Evolutionary conservation across 2,888 invertebrate species (phyloP), one percentile per base, ranked within the genome.

Genomic region (Athrips mouffetella): DNA sequence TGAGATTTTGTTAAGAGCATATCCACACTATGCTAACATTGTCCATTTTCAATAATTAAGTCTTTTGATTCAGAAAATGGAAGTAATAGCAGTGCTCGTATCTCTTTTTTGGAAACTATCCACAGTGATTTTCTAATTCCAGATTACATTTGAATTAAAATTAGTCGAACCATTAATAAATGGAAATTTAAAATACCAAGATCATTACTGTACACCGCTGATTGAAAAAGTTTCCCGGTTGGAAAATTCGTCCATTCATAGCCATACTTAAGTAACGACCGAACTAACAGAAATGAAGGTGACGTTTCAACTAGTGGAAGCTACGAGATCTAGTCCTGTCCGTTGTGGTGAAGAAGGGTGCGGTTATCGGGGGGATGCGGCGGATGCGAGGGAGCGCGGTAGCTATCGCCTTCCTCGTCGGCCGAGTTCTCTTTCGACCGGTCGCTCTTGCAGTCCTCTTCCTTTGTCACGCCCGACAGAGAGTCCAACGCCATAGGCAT

Each of bases 331-430:
- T 92, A 95, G 89, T 95, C 94, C 80, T 94, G 93, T 60, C 94
- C 94, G 79, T 94, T 95, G 76, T 94, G 94, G 65, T 94, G 94
- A 50, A 93, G 87, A 55, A 93, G 86, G 66, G 92, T 91, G 60
- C 94, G 80, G 86, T 90, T 60, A 91, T 91, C 80, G 84, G 91
- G 70, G 87, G 90, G 73, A 89, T 79, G 85, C 59, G 91, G 89
- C 27, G 91, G 86, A 53, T 90, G 81, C 50, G 91, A 79, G 47
- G 90, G 88, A 69, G 88, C 75, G 68, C 86, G 85, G 72, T 87
- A 85, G 52, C 79, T 55, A 48, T 89, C 87, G 54, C 90, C 82
- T 57, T 89, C 76, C 69, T 91, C 91, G 54, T 91, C 91, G 49
- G 91, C 91, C 1, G 90, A 89, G 62, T 89, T 90, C 71, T 90